These are phyloP conservation scores for Pangasius sanitwongsei DNA, from an alignment of 2,797 vertebrate species.

Conservation along the genomic window DNA sequence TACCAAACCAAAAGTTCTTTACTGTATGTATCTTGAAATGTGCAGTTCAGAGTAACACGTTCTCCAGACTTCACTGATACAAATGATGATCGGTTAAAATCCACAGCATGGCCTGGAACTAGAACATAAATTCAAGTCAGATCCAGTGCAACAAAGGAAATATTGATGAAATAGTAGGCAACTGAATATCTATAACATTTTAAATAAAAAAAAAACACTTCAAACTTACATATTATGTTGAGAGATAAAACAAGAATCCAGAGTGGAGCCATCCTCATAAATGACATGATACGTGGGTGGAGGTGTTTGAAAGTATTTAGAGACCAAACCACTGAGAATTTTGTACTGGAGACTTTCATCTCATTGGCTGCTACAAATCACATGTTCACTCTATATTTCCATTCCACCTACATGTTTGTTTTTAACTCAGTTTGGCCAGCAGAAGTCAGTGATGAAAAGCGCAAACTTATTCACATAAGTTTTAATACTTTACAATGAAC, in stretches of 20 bases:
- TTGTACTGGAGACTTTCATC: background rate
- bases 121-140: background rate
- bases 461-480: background rate
- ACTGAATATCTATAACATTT: too few relatives aligned
- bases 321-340: background rate
- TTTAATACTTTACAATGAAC: too few relatives aligned
- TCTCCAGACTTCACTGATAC: background rate
- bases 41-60: conserved; percentile 2
- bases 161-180: background rate
- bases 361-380: conserved; percentile 6
- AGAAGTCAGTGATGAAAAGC: background rate
- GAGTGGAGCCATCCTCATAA: background rate
- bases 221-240: conserved; percentile 2
- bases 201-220: background rate
- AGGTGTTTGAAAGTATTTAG: background rate
- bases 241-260: background rate
- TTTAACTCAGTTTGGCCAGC: background rate
- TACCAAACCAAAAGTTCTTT: background rate
- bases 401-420: background rate
- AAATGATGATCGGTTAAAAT: background rate
- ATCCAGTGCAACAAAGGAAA: background rate
- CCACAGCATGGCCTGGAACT: background rate
- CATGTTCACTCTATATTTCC: background rate
- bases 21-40: background rate
- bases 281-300: background rate